Conservation (phyloP, 2,797 vertebrate species). For the Hydrophis major region DNA sequence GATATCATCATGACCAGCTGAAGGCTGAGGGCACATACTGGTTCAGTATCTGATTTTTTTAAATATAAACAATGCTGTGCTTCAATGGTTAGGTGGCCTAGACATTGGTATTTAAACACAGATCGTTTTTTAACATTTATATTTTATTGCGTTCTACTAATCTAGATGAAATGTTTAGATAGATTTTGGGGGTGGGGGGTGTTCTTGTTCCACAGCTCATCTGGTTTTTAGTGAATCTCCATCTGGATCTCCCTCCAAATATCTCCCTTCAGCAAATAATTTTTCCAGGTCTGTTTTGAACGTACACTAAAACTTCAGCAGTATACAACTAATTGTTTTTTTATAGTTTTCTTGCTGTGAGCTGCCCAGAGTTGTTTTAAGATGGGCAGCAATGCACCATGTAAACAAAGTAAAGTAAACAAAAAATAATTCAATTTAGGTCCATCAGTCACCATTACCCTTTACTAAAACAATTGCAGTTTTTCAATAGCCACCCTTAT, state of each 20-base stretch:
- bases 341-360: neutral
- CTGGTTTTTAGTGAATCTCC: neutral
- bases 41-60: neutral
- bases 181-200: neutral
- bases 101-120: too few relatives aligned
- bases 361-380: neutral
- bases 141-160: too few relatives aligned
- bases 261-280: neutral
- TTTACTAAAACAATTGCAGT: neutral
- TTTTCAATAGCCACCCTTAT: neutral
- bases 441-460: neutral
- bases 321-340: neutral
- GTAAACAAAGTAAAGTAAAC: neutral
- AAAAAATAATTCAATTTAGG: neutral
- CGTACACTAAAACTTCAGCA: neutral
- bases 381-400: neutral
- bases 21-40: neutral
- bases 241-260: neutral
- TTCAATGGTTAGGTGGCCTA: neutral
- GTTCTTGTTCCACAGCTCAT: neutral
- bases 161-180: too few relatives aligned
- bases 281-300: neutral
- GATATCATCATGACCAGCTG: neutral
- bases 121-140: too few relatives aligned
- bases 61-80: neutral